Base-by-base conservation (phyloP, 2,888 invertebrate genomes). In the Yponomeuta malinellus region DNA sequence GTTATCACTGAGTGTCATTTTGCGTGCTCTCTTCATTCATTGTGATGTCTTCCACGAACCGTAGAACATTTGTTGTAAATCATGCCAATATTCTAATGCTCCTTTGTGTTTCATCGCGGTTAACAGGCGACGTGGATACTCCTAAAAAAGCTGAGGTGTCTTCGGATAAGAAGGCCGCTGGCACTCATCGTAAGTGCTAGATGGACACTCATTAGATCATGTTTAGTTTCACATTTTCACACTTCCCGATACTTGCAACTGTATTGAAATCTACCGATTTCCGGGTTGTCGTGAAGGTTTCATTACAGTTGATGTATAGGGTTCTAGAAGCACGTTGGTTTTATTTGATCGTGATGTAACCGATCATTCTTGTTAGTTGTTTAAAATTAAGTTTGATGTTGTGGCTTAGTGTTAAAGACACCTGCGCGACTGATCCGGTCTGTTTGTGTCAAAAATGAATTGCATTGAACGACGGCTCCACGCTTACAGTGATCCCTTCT, bases 151-250 rank as follows among this genome's bases (percentile, higher is more conserved):
- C 81, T 84, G 92, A 91, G 85, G 86, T 86, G 86, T 85, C 89
- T 84, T 81, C 90, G 80, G 92, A 92, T 79, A 91, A 91, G 89
- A 92, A 90, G 85, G 79, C 88, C 77, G 81, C 87, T 78, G 81
- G 87, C 79, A 88, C 90, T 78, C 90, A 91, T 86, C 90, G 92
- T 92, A 92, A 92, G 92, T 92, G 89, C 89, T 90, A 89, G 87
- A 85, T 85, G 83, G 84, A 86, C 89, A 89, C 85, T 77, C 73
- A 72, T 72, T 83, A 80, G 78, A 74, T 78, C 74, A 74, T 74
- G 75, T 77, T 75, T 78, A 77, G 75, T 74, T 66, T 71, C 66
- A 71, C 72, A 52, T 71, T 15, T 23, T 59, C 15, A 59, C 52
- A 59, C 52, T 31, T 63, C 67, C 52, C 52, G 15, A 71, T 77